Percentiles rank a stretch among this genome's conserved stretches.
Evolutionary conservation across 64 coral and sea anemone species (phyloP).

Genomic region (Cladopsammia gracilis): DNA sequence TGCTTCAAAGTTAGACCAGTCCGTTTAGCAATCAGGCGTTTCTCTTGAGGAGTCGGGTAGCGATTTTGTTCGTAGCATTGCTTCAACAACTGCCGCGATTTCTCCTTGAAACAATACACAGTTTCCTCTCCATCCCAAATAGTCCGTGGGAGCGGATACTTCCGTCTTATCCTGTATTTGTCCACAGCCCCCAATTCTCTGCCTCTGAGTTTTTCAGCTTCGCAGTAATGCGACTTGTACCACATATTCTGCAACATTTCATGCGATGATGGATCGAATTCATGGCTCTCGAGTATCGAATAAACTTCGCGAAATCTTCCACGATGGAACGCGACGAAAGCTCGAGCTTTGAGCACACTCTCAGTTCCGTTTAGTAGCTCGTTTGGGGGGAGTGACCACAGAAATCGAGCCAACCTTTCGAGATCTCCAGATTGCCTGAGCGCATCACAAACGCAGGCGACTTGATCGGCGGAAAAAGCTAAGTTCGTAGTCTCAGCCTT

Average conservation of each 20-base stretch:
- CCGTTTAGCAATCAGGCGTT: constrained; percentile 93
- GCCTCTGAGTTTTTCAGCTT: constrained; percentile 94
- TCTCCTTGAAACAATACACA: constrained; percentile 99
- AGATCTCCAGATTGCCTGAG: constrained; percentile 92
- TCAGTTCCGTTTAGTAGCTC: constrained; percentile 89
- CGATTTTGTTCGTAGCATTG: constrained; percentile 94
- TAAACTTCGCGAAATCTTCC: constrained; percentile 95
- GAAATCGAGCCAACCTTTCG: constrained; percentile 89
- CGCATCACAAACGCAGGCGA: constrained; percentile 97
- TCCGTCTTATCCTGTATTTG: constrained; percentile 97
- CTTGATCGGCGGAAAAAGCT: constrained; percentile 90
- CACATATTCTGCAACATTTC: constrained; percentile 94
- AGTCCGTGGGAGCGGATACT: constrained; percentile 94
- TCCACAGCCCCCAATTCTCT: constrained; percentile 92
- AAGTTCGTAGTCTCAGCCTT: constrained; percentile 73
- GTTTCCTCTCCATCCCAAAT: constrained; percentile 99
- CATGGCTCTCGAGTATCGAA: constrained; percentile 93
- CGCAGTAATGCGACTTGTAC: constrained; percentile 98
- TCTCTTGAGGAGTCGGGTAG: constrained; percentile 97
- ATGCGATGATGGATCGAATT: constrained; percentile 94
- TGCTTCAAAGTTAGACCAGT: constrained; percentile 91
- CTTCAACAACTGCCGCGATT: constrained; percentile 88
- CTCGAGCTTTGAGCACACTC: constrained; percentile 98
- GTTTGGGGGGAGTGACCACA: constrained; percentile 98
- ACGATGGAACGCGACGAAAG: constrained; percentile 91